Evolutionary conservation across 2,113 vertebrate genomes (phyloP).

Genomic region (Apodemus sylvaticus): DNA sequence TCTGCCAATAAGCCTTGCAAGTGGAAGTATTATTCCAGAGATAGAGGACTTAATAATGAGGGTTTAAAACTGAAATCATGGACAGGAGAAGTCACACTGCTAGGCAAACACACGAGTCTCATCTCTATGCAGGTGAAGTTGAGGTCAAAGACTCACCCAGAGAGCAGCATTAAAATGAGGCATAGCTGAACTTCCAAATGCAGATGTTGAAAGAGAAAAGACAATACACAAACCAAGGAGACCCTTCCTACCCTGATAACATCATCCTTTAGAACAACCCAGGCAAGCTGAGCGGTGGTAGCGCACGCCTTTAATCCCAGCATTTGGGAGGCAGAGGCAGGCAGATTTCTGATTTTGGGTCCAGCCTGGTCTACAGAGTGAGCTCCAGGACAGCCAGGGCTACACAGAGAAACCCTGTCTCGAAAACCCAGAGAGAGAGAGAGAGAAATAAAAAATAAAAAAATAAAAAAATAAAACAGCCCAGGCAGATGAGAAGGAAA

Average conservation of each 20-base stretch:
- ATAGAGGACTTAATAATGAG: conserved; percentile 56
- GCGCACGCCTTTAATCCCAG: no score
- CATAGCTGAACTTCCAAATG: neutral
- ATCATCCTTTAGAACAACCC: neutral
- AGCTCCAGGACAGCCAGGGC: no score
- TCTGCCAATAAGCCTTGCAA: conserved; percentile 62
- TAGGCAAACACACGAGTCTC: conserved; percentile 9
- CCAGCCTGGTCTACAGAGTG: no score
- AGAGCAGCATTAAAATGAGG: neutral
- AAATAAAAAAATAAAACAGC: no score
- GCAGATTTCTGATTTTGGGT: no score
- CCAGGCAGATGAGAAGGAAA: neutral
- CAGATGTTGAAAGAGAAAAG: neutral
- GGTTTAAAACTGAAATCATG: conserved; percentile 36
- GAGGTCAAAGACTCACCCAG: neutral
- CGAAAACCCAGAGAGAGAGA: no score
- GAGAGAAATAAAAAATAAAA: no score
- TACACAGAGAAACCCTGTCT: no score
- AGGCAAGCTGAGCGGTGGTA: no score
- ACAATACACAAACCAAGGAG: neutral
- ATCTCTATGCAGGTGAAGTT: conserved; percentile 6
- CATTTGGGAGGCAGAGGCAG: no score
- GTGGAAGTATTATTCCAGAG: conserved; percentile 51
- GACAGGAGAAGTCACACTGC: conserved; percentile 36
- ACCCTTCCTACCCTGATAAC: neutral